Evolutionary conservation across 2,797 vertebrate species (phyloP).

Genomic region (Dicrostonyx torquatus): DNA sequence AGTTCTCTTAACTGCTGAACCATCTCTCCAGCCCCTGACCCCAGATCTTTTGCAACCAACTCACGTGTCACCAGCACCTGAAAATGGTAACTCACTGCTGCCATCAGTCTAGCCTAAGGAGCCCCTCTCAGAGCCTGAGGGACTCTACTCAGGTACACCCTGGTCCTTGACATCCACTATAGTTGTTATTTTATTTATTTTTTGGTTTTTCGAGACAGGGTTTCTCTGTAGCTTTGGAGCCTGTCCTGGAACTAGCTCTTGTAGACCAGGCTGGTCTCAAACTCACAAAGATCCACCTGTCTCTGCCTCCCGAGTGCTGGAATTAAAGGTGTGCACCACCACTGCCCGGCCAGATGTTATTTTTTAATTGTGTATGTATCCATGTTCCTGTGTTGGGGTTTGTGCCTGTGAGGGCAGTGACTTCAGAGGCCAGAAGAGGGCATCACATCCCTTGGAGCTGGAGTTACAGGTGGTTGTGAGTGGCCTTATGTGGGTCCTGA

Average conservation of each 20-base stretch:
- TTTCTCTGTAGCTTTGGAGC: too few species aligned
- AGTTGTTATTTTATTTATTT: too few species aligned
- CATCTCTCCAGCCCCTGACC: background rate
- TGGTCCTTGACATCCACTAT: background rate
- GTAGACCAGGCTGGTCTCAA: too few species aligned
- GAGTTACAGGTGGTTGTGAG: background rate
- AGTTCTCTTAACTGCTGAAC: background rate
- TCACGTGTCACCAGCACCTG: background rate
- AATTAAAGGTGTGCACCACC: too few species aligned
- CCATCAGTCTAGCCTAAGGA: background rate
- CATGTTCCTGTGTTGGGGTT: too few species aligned
- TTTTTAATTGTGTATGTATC: background rate
- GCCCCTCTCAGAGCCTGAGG: background rate
- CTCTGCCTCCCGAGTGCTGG: too few species aligned
- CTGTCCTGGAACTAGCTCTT: too few species aligned
- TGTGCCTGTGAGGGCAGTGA: background rate
- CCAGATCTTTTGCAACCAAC: background rate
- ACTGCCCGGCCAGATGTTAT: too few species aligned
- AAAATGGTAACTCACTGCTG: background rate
- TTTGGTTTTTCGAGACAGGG: too few species aligned
- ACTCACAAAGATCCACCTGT: too few species aligned
- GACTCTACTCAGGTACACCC: background rate
- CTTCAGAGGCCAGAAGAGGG: background rate
- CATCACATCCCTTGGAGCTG: background rate
- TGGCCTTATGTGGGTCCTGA: background rate